Evolutionary conservation across 64 coral and sea anemone species (phyloP).

Genomic region (Pocillopora damicornis): DNA sequence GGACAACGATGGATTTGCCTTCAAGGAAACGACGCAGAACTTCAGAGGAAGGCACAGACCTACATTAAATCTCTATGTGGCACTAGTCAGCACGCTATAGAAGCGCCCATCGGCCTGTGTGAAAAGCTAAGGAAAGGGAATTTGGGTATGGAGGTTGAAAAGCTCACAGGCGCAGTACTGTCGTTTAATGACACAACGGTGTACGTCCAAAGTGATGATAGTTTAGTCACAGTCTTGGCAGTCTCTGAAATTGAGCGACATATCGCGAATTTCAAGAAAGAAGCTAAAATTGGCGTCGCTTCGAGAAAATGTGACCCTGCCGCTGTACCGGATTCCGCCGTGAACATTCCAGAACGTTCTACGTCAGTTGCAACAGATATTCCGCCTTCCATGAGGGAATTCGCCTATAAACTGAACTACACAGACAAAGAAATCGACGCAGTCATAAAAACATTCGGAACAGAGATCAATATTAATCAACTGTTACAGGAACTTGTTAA

Average conservation of each 20-base stretch:
- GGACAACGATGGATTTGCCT: constrained; percentile 24
- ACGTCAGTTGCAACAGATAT: constrained; percentile 1
- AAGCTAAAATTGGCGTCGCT: neutral
- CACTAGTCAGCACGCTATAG: neutral
- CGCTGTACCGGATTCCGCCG: neutral
- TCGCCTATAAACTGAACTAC: constrained; percentile 63
- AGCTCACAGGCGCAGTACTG: constrained; percentile 5
- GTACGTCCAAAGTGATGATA: constrained; percentile 11
- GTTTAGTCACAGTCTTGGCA: neutral
- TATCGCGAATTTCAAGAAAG: neutral
- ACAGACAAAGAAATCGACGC: constrained; percentile 49
- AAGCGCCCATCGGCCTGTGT: neutral
- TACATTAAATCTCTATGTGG: constrained; percentile 22
- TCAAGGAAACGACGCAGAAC: neutral
- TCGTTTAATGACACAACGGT: constrained; percentile 4
- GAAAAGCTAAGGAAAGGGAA: constrained; percentile 7
- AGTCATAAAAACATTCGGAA: constrained; percentile 60
- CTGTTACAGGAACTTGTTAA: constrained; percentile 59
- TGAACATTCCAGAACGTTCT: neutral
- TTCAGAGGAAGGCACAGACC: constrained; percentile 1
- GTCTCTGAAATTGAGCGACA: constrained; percentile 13
- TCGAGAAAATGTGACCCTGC: neutral
- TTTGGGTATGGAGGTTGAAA: neutral
- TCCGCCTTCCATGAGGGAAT: constrained; percentile 41
- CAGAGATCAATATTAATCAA: constrained; percentile 50